Base-by-base conservation (phyloP, 1,140 invertebrate species). In the Euura saliciscinereae region DNA sequence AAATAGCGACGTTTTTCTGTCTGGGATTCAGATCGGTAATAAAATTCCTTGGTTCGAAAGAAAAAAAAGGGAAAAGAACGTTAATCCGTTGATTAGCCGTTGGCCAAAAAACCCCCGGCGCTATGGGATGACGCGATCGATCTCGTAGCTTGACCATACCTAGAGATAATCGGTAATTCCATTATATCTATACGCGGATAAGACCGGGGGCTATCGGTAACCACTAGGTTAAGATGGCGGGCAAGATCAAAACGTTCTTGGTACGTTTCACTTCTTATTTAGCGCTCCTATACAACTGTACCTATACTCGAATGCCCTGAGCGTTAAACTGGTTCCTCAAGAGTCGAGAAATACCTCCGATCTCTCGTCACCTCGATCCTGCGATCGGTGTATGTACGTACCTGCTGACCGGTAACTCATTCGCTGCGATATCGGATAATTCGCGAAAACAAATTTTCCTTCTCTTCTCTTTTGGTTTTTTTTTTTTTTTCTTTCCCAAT, bases 211-310 rank as follows among this genome's bases (percentile, higher is more conserved):
- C 51, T 59, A 59, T 59, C 51, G 51, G 51, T 59, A 59, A 59
- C 51, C 8, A 59, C 51, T 59, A 59, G 51, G 51, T 59, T 59
- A 59, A 59, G 51, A 59, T 59, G 51, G 51, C 51, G 51, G 8
- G 51, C 3, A 8, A n/a, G 51, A 59, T 59, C 51, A 59, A 59
- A 59, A 59, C 51, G 51, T 59, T 59, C 51, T 11, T n/a, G 51
- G 8, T 3, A n/a, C 51, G 51, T 59, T 59, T 59, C 51, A 59
- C 51, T 59, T 59, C 51, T 59, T 59, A 59, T 59, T 59, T 59
- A 59, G 51, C 51, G 10, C 51, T 59, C 51, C 8, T 59, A 8
- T 8, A 28, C 13, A 59, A 59, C 28, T 59, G 3, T 28, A 28
- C 28, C 28, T 28, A 28, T 28, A 28, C 28, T 28, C 8, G 13